Base-by-base conservation (phyloP, 2,113 vertebrate species). In the Malurus cyaneus region DNA sequence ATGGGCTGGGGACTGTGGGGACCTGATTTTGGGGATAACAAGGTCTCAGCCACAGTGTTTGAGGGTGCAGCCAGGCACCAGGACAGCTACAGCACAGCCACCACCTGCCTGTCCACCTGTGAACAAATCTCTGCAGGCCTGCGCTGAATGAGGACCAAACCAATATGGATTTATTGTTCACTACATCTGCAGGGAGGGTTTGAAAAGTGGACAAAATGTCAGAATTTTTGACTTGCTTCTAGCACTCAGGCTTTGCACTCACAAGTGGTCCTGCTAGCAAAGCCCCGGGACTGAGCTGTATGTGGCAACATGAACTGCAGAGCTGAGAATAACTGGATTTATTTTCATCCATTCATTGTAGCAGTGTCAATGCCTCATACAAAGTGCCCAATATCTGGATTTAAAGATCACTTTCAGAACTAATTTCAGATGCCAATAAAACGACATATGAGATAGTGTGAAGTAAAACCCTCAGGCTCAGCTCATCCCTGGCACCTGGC, bases 241-340 rank as follows among this genome's bases (percentile, higher is more conserved):
- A 36, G 52, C 34, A 36, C 41, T 69, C 42, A 14, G 47, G 41
- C 50, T 83, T 47, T 59, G 64, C 36, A 20, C 52, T 80, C 36
- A 70, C 36, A 44, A 60, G 49, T 19, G 19, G 23, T 18, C 57
- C 65, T 44, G 42, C 26, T 62, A 8, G 28, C 28, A 71, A 81
- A 83, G 66, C 34, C 57, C 57, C 64, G 59, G 36, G 23, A n/a
- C 21, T 46, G 26, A 46, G 28, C 24, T 10, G 47, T 12, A 19
- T 0, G 0, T 57, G 32, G 42, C 77, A 73, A 39, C 4, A 4
- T 0, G 0, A 73, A 25, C 24, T 4, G 3, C 39, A 66, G 54
- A 82, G 65, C 10, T n/a, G 26, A 65, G 46, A 14, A 18, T 1
- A 19, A 73, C 12, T n/a, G 31, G 12, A 32, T 52, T n/a, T 32